Evolutionary conservation across 2,888 invertebrate genomes (phyloP), one percentile per base, ranked within the genome.

Genomic region (Cosmopolites sordidus): DNA sequence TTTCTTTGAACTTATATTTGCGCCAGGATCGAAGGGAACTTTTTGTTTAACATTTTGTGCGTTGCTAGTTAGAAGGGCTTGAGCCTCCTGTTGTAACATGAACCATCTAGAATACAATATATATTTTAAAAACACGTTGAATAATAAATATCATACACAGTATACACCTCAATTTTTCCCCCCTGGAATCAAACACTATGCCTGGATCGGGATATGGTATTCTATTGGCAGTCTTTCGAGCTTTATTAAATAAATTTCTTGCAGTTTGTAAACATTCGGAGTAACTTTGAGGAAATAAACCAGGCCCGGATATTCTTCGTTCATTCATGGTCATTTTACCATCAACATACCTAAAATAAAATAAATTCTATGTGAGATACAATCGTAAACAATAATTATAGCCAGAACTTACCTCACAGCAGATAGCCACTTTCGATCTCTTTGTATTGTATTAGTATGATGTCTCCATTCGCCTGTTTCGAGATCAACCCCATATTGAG

Each of bases 401-500:
- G n/a, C n/a, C n/a, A n/a, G 11, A 9, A 33, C 33, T 33, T 58
- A 62, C 50, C 85, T 79, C 43, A 93, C 81, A 6, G 87, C 83
- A 54, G 86, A 84, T 50, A 94, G 76, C 80, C 91, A 92, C 70
- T 88, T 89, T 43, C 89, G 80, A 64, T 92, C 92, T 67, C 86
- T 85, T 59, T 88, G 84, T 3, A 86, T 80, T 43, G 85, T 81
- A 69, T 90, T 88, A 0, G 87, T 83, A 65, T 86, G 85, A 68
- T 93, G 92, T 56, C 86, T 82, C 92, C 93, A 94, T 71, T 92
- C 92, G 0, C 90, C 93, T 0, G 91, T 92, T 69, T 91, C 86
- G 3, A 88, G 82, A 69, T 92, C 90, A n/a, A 92, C 82, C 8
- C 85, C 80, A 69, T 93, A 93, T 71, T 92, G 88, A 0, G 93